These are phyloP conservation scores for Metaphire vulgaris DNA, from an alignment of 1,140 invertebrate genomes.

Conservation along the genomic window DNA sequence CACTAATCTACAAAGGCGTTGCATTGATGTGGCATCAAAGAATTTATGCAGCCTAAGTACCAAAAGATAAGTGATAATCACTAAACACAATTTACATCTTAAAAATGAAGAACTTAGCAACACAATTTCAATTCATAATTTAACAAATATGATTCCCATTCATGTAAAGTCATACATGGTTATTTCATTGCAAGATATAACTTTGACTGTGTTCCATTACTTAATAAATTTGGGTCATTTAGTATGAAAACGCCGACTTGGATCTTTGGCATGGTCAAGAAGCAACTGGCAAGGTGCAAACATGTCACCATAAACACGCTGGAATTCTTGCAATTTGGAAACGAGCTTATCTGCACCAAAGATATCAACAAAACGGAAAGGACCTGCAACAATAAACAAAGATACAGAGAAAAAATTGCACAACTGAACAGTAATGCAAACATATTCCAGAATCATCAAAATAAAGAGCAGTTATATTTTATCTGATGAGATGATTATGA, in stretches of 20 bases:
- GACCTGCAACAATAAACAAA: slow-evolving; percentile 57
- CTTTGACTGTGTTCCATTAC: too few species aligned
- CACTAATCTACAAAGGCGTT: neutral
- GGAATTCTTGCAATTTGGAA: slow-evolving; percentile 78
- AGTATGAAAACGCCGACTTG: slow-evolving; percentile 21
- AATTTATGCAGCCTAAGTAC: neutral
- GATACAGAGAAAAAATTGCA: too few species aligned
- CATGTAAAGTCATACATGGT: too few species aligned
- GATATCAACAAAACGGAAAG: slow-evolving; percentile 92
- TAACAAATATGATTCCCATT: too few species aligned
- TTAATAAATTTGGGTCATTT: slow-evolving; percentile 17
- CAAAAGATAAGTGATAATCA: neutral
- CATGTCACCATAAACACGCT: slow-evolving; percentile 69
- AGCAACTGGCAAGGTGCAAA: slow-evolving; percentile 89
- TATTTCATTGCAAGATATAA: too few species aligned
- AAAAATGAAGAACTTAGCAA: neutral
- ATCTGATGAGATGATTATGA: too few species aligned
- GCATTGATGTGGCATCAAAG: neutral
- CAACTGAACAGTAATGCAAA: too few species aligned
- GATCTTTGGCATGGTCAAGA: slow-evolving; percentile 75
- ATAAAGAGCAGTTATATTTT: too few species aligned
- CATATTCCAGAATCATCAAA: too few species aligned
- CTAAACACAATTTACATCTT: neutral
- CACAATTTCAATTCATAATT: too few species aligned
- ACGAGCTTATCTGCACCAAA: slow-evolving; percentile 87